phyloP scores from a whole-genome alignment of 2,113 vertebrate genomes.

The Dicrurus megarhynchus region DNA sequence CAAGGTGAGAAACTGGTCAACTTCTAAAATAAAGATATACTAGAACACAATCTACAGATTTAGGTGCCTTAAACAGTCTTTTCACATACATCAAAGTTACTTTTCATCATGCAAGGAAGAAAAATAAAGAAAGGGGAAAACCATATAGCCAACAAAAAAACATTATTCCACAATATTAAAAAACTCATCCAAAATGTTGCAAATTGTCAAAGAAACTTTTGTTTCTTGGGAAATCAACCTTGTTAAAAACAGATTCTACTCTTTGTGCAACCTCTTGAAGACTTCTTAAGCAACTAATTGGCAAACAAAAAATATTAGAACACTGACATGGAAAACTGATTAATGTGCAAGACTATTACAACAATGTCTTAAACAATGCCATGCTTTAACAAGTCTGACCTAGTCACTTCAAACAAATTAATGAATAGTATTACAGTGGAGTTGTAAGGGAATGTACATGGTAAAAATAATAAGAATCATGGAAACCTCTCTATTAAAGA shows the following conservation, averaged over 20 bases:
- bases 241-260: background rate
- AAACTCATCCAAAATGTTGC: background rate
- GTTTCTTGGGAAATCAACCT: background rate
- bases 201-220: background rate
- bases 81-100: background rate
- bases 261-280: background rate
- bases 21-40: background rate
- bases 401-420: background rate
- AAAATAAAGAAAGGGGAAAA: background rate
- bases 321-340: background rate
- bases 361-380: background rate
- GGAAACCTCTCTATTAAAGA: background rate
- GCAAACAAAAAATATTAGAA: background rate
- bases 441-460: background rate
- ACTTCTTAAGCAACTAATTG: background rate
- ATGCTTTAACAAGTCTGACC: background rate
- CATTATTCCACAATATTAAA: background rate
- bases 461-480: background rate
- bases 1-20: background rate
- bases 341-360: background rate
- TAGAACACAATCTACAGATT: background rate
- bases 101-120: background rate
- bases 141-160: background rate
- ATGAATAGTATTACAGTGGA: background rate
- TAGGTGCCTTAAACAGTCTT: background rate